A percentile compares a stretch with the other conserved stretches of the same genome.
phyloP scores from a whole-genome alignment of 2,113 vertebrate genomes.

The Phaethornis superciliosus region DNA sequence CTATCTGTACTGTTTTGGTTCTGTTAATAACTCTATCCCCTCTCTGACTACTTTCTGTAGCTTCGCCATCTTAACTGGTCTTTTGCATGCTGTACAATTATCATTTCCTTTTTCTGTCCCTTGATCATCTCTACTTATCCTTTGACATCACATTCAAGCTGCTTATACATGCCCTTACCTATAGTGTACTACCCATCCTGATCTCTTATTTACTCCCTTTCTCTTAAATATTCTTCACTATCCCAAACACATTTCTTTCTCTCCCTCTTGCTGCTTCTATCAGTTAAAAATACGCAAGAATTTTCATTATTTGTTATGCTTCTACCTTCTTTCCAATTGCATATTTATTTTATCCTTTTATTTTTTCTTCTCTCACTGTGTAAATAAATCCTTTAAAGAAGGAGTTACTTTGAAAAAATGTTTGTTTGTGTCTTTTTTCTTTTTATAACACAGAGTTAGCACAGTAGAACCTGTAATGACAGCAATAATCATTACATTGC shows the following conservation, averaged over 20 bases:
- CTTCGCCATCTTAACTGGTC: not conserved
- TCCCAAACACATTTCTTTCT: not conserved
- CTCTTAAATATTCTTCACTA: not conserved
- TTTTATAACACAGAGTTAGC: not conserved
- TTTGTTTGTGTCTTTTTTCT: not conserved
- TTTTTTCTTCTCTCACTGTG: not conserved
- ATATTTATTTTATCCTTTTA: not conserved
- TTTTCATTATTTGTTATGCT: not conserved
- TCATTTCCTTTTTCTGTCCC: not conserved
- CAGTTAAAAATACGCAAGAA: not conserved
- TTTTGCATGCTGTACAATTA: not conserved
- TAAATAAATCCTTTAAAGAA: not conserved
- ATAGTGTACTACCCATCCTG: not conserved
- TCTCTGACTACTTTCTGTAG: not conserved
- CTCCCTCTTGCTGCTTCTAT: not conserved
- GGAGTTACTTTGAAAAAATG: not conserved
- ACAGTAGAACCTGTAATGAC: not conserved
- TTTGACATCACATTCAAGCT: not conserved
- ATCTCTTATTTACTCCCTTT: not conserved
- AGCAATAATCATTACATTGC: not conserved
- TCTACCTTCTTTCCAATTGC: not conserved
- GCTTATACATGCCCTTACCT: not conserved
- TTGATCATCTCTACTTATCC: not conserved
- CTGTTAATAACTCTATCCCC: not conserved
- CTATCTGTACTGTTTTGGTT: not conserved